These are phyloP conservation scores for Torymus tubicola DNA, from an alignment of 2,888 invertebrate genomes.

Conservation along the genomic window DNA sequence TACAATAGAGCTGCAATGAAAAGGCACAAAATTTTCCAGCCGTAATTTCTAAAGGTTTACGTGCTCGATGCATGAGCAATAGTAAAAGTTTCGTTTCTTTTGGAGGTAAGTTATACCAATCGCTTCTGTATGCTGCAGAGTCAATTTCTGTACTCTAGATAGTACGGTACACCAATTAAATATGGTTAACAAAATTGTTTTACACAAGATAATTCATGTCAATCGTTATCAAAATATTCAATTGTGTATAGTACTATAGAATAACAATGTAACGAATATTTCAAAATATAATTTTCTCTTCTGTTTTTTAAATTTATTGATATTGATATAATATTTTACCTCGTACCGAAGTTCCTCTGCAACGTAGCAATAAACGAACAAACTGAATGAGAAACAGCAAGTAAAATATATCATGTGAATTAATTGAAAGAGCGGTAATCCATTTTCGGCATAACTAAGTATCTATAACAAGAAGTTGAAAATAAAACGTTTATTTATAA, in stretches of 20 bases:
- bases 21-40: slow-evolving; percentile 67
- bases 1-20: slow-evolving; percentile 64
- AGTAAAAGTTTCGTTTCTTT: slow-evolving; percentile 59
- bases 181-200: neutral
- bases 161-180: neutral
- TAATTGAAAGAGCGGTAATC: slow-evolving; percentile 48
- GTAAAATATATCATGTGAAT: slow-evolving; percentile 57
- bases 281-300: no score
- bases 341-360: slow-evolving; percentile 52
- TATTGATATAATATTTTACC: slow-evolving; percentile 31
- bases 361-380: slow-evolving; percentile 57
- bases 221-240: no score
- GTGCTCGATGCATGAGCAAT: slow-evolving; percentile 61
- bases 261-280: no score
- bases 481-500: no score
- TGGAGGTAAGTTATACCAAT: slow-evolving; percentile 63
- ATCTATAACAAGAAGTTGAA: slow-evolving; percentile 24
- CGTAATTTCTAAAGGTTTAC: slow-evolving; percentile 63
- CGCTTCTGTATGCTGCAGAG: slow-evolving; percentile 60
- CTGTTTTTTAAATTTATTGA: no score
- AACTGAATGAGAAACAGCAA: slow-evolving; percentile 50
- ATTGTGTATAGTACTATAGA: no score
- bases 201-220: neutral
- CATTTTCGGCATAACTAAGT: slow-evolving; percentile 24
- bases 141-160: slow-evolving; percentile 62